Conservation (phyloP, 2,113 vertebrate genomes). For the Otocyon megalotis region DNA sequence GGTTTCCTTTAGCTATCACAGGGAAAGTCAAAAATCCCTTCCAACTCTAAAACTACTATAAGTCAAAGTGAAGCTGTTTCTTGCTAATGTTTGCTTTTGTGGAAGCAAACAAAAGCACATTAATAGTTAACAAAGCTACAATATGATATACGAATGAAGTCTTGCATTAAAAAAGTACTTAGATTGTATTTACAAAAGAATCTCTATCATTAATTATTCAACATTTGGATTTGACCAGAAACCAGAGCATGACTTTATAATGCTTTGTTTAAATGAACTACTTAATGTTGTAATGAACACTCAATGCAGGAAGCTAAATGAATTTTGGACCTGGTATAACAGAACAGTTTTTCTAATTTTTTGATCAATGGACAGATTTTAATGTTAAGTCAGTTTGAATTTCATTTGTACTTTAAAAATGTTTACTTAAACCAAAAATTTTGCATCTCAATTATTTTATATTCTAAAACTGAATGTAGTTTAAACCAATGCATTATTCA, state of each 20-base stretch:
- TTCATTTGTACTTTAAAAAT: constrained; percentile 78
- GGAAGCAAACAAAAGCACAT: constrained; percentile 64
- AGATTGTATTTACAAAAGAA: constrained; percentile 74
- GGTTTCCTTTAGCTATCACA: constrained; percentile 13
- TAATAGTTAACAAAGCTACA: constrained; percentile 79
- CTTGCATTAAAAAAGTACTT: constrained; percentile 72
- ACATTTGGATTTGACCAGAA: constrained; percentile 82
- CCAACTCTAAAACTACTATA: constrained; percentile 10
- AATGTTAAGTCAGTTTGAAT: constrained; percentile 73
- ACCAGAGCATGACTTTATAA: constrained; percentile 76
- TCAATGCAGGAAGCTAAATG: constrained; percentile 55
- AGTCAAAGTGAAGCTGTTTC: constrained; percentile 48
- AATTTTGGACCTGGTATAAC: constrained; percentile 74
- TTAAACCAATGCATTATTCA: constrained; percentile 88
- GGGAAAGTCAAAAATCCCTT: constrained; percentile 53
- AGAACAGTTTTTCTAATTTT: constrained; percentile 74
- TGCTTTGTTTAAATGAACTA: constrained; percentile 82
- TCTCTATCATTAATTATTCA: constrained; percentile 70
- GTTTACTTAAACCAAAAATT: constrained; percentile 86
- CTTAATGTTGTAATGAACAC: constrained; percentile 76
- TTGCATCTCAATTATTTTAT: constrained; percentile 85
- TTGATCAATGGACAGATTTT: constrained; percentile 80
- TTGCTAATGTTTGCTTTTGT: constrained; percentile 51
- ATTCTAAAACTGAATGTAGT: constrained; percentile 82
- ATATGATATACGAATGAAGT: constrained; percentile 65